Evolutionary conservation across 2,113 vertebrate species (phyloP).

Genomic region (Phodopus roborovskii): DNA sequence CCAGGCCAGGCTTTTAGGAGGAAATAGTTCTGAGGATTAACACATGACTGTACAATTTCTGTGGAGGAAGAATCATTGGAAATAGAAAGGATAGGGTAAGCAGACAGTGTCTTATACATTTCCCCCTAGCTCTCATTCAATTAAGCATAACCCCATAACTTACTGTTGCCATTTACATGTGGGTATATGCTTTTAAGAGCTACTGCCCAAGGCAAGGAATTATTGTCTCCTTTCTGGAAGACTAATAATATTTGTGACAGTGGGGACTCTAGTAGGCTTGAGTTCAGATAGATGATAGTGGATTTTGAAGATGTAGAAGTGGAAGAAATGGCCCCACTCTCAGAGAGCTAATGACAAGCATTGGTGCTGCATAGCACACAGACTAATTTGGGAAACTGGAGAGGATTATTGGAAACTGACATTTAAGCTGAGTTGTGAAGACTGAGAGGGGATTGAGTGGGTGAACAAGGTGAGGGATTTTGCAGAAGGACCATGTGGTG

Average conservation of each 20-base stretch:
- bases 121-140: not conserved
- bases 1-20: not conserved
- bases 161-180: not conserved
- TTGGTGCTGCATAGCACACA: not conserved
- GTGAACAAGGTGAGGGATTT: not conserved
- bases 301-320: not conserved
- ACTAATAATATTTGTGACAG: not conserved
- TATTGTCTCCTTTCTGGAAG: not conserved
- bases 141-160: not conserved
- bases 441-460: not conserved
- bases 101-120: not conserved
- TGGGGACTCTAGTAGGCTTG: not conserved
- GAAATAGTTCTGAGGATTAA: not conserved
- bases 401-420: not conserved
- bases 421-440: not conserved
- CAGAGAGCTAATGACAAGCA: not conserved
- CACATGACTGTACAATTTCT: not conserved
- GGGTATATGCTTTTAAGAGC: not conserved
- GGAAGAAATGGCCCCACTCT: not conserved
- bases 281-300: not conserved
- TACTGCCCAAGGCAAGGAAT: not conserved
- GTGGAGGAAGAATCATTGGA: not conserved
- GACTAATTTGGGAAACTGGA: not conserved
- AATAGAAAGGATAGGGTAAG: not conserved
- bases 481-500: not conserved